Conservation (phyloP, 2,888 invertebrate species). For the Anagyrus pseudococci region DNA sequence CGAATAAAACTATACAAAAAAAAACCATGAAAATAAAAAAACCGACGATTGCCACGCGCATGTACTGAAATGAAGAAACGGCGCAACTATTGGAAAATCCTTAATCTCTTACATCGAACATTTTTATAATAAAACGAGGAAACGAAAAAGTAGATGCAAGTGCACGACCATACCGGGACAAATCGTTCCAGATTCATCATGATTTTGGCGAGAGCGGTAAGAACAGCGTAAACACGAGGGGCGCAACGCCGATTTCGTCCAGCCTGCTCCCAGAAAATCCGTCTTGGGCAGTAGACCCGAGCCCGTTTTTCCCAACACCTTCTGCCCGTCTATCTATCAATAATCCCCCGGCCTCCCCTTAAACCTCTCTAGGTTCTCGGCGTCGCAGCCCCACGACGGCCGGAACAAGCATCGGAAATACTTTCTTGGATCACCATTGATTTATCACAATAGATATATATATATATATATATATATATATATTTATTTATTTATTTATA, state of each 20-base stretch:
- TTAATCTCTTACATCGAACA: neutral
- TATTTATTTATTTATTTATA: too few species aligned
- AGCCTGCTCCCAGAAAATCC: neutral
- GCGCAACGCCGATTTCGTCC: slow-evolving; percentile 24
- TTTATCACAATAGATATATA: slow-evolving; percentile 63
- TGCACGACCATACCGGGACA: too few species aligned
- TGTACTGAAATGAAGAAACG: too few species aligned
- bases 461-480: too few species aligned
- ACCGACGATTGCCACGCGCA: too few species aligned
- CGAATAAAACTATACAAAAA: too few species aligned
- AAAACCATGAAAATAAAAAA: too few species aligned
- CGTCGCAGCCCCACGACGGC: slow-evolving; percentile 23
- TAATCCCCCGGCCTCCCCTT: neutral
- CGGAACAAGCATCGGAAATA: slow-evolving; percentile 54
- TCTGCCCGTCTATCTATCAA: neutral
- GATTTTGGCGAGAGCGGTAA: slow-evolving; percentile 2
- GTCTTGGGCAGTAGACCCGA: too few species aligned
- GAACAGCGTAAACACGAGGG: slow-evolving; percentile 23
- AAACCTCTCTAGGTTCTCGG: slow-evolving; percentile 3
- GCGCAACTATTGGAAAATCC: too few species aligned
- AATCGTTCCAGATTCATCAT: slow-evolving; percentile 10
- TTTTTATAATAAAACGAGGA: neutral
- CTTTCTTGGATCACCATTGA: slow-evolving; percentile 62
- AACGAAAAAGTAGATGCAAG: too few species aligned
- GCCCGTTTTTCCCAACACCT: slow-evolving; percentile 13